phyloP scores from a whole-genome alignment of 2,797 vertebrate genomes.

The Vipera ursinii region DNA sequence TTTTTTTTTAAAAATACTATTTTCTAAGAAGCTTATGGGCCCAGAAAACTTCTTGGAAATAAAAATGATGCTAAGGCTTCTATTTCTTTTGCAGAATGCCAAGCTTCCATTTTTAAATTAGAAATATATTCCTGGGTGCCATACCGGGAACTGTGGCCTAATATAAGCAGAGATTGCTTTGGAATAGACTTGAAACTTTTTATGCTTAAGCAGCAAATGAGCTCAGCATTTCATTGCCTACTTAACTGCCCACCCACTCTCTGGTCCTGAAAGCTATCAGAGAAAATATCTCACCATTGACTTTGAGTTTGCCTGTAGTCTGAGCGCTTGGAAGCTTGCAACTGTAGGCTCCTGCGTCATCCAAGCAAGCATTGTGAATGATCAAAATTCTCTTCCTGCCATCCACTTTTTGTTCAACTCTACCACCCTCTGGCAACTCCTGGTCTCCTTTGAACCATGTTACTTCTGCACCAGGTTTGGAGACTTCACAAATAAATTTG shows the following conservation, averaged over 20 bases:
- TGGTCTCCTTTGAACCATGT: constrained; percentile 89
- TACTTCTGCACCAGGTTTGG: constrained; percentile 90
- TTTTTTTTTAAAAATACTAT: background rate
- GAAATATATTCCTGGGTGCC: background rate
- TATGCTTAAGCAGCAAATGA: background rate
- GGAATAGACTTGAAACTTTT: background rate
- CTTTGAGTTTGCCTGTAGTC: constrained; percentile 85
- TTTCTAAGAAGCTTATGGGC: background rate
- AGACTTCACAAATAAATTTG: constrained; percentile 93
- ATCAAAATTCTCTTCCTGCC: constrained; percentile 89
- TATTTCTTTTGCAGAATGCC: background rate
- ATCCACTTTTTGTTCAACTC: constrained; percentile 87
- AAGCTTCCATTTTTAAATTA: background rate
- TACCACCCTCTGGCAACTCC: constrained; percentile 90
- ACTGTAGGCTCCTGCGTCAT: constrained; percentile 85
- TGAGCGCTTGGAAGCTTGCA: constrained; percentile 85
- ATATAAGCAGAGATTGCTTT: background rate
- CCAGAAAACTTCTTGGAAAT: background rate
- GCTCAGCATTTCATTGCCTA: background rate
- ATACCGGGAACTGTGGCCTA: background rate
- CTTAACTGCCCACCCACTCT: background rate
- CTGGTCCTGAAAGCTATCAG: background rate
- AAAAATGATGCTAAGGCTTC: background rate
- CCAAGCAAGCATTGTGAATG: constrained; percentile 82
- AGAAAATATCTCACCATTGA: constrained; percentile 79